Percentiles rank a stretch among this genome's conserved stretches.
phyloP scores from a whole-genome alignment of 2,113 vertebrate genomes.

The Sceloporus undulatus region DNA sequence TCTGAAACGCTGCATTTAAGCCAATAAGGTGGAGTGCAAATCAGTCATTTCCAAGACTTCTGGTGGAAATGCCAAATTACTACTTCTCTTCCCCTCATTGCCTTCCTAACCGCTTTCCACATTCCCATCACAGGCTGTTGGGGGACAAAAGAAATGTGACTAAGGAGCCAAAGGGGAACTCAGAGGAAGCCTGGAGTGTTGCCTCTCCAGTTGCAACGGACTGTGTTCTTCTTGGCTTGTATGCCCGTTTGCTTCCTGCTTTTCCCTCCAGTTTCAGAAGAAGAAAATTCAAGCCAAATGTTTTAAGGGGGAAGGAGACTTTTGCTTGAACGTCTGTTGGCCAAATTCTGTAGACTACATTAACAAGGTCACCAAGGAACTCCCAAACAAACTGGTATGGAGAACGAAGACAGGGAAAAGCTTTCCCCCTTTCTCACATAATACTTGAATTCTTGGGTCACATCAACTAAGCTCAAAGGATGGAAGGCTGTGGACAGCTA shows the following conservation, averaged over 20 bases:
- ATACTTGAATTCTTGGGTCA: no score
- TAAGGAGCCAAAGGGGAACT: slow-evolving; percentile 1
- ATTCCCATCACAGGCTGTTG: neutral
- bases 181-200: neutral
- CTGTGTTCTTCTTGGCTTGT: neutral
- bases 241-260: neutral
- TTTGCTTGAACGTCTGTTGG: neutral
- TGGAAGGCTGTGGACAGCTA: no score
- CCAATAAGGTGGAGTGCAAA: neutral
- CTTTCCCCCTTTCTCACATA: no score
- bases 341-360: neutral
- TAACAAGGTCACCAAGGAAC: neutral
- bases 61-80: neutral
- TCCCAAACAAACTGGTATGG: neutral
- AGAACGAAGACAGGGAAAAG: neutral
- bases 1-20: neutral
- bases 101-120: neutral
- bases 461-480: no score
- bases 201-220: neutral
- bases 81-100: neutral
- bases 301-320: slow-evolving; percentile 4
- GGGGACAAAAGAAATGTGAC: neutral
- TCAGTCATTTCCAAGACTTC: neutral
- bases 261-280: neutral
- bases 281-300: neutral